phyloP scores from a whole-genome alignment of 2,113 vertebrate species.

The Blennius ocellaris region DNA sequence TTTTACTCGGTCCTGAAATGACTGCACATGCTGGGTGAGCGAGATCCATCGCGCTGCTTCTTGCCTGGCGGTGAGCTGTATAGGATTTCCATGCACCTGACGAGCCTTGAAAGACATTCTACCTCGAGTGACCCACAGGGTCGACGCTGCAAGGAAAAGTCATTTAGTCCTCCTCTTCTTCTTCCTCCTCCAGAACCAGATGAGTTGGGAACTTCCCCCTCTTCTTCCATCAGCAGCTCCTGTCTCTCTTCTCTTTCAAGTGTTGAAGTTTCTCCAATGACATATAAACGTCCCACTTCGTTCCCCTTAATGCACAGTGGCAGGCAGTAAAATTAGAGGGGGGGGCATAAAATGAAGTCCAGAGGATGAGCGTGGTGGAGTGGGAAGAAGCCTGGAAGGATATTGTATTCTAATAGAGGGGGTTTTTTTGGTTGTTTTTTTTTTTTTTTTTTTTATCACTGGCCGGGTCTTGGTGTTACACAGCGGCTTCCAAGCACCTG shows the following conservation, averaged over 20 bases:
- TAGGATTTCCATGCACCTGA: slow-evolving; percentile 58
- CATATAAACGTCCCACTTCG: slow-evolving; percentile 60
- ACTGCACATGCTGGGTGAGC: slow-evolving; percentile 30
- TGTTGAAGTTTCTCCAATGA: slow-evolving; percentile 66
- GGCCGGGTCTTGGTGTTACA: slow-evolving; percentile 14
- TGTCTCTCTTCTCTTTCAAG: slow-evolving; percentile 43
- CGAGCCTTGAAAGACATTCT: slow-evolving; percentile 51
- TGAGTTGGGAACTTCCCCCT: slow-evolving; percentile 68
- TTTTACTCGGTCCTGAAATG: slow-evolving; percentile 50
- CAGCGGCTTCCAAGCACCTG: slow-evolving; percentile 55
- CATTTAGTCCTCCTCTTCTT: slow-evolving; percentile 43
- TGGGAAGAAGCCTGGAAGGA: slow-evolving; percentile 44
- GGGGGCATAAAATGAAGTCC: slow-evolving; percentile 38
- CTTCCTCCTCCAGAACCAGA: slow-evolving; percentile 54
- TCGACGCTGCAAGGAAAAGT: slow-evolving; percentile 62
- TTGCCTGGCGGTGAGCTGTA: slow-evolving; percentile 17
- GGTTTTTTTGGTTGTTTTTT: neutral
- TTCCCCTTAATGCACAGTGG: slow-evolving; percentile 36
- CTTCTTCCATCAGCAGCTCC: slow-evolving; percentile 55
- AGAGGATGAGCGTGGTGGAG: slow-evolving; percentile 28
- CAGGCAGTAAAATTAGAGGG: slow-evolving; percentile 44
- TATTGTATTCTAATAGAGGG: slow-evolving; percentile 47
- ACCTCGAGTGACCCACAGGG: slow-evolving; percentile 62
- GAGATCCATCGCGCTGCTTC: slow-evolving; percentile 33
- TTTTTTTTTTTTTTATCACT: slow-evolving; percentile 44